Percentiles rank a stretch among this genome's conserved stretches.
Evolutionary conservation across 2,113 vertebrate genomes (phyloP).

Genomic region (Vombatus ursinus): DNA sequence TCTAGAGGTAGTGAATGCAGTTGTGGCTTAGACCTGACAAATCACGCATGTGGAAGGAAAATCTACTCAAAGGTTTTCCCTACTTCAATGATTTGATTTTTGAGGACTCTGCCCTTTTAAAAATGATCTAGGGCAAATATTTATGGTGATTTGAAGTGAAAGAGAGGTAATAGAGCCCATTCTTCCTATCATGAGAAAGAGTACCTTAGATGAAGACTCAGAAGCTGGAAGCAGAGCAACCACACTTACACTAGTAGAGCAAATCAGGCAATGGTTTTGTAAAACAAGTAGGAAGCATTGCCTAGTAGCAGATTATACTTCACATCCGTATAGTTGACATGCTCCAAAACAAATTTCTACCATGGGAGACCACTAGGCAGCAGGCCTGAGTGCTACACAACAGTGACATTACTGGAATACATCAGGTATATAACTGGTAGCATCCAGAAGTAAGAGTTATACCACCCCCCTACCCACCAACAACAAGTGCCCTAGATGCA

Average conservation of each 20-base stretch:
- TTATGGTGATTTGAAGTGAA: no score
- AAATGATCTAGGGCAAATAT: no score
- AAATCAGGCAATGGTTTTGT: neutral
- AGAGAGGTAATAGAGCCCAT: neutral
- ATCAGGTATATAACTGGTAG: neutral
- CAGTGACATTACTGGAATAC: neutral
- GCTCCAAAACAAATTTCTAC: neutral
- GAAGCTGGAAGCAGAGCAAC: neutral
- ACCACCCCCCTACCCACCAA: neutral
- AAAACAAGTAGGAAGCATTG: neutral
- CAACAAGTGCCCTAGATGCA: neutral
- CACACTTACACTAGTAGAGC: neutral
- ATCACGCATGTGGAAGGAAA: neutral
- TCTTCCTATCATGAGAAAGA: no score
- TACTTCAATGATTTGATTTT: neutral
- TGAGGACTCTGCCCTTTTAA: no score
- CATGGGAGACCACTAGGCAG: neutral
- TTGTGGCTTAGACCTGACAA: neutral
- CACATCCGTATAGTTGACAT: neutral
- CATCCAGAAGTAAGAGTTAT: neutral
- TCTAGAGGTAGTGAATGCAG: no score
- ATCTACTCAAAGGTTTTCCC: neutral
- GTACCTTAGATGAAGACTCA: no score
- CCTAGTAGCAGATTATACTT: neutral
- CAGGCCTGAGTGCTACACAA: neutral